Percentiles rank a stretch among this genome's conserved stretches.
Conservation (phyloP, 2,113 vertebrate genomes). For the Oxyruncus cristatus region DNA sequence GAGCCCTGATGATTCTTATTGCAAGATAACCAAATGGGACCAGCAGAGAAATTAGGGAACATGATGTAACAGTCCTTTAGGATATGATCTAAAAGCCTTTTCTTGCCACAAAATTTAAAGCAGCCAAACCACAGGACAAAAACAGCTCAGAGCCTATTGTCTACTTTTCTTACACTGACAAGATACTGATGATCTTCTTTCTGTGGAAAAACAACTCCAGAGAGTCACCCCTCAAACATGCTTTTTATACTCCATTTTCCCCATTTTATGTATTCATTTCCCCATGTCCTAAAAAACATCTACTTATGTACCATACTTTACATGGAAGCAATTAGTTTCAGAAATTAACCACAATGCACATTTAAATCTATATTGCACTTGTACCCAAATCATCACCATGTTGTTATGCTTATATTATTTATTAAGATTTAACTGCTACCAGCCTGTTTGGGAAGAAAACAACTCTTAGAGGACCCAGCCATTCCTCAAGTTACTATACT, state of each 20-base stretch:
- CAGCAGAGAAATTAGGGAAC: conserved; percentile 51
- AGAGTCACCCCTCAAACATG: conserved; percentile 40
- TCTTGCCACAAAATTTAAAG: conserved; percentile 32
- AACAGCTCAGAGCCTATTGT: conserved; percentile 61
- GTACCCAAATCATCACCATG: conserved; percentile 31
- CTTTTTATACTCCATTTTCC: not conserved
- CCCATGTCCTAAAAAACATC: conserved; percentile 3
- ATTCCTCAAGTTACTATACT: not conserved
- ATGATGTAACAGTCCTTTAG: conserved; percentile 60
- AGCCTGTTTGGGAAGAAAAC: conserved; percentile 34
- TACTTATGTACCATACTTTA: not conserved
- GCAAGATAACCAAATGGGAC: conserved; percentile 42
- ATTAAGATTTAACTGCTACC: not conserved
- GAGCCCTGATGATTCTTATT: not conserved
- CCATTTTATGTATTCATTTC: conserved; percentile 23
- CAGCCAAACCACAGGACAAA: conserved; percentile 65
- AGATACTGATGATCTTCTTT: conserved; percentile 32
- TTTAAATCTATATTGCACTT: conserved; percentile 22
- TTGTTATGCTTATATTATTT: conserved; percentile 22
- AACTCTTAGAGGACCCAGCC: not conserved
- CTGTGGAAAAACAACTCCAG: conserved; percentile 42
- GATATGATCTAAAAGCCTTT: conserved; percentile 47
- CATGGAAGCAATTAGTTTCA: conserved; percentile 49
- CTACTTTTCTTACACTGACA: conserved; percentile 43
- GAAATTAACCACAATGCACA: conserved; percentile 14